Evolutionary conservation across 2,888 invertebrate genomes (phyloP).

Genomic region (Thecocarcelia acutangulata): DNA sequence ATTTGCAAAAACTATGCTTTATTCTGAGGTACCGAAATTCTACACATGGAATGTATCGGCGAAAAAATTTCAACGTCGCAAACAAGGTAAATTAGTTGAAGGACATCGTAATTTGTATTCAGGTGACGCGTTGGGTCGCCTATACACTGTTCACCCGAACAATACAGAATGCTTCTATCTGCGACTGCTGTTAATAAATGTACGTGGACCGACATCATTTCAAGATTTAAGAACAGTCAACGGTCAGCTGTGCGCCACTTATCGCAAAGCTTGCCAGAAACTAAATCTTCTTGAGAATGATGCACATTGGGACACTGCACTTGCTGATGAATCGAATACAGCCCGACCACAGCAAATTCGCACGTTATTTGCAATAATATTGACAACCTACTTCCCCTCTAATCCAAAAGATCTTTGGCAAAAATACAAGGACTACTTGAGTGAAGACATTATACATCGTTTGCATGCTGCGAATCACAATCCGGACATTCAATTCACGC

Average conservation of each 20-base stretch:
- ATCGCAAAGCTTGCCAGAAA: conserved; percentile 44
- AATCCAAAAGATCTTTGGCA: conserved; percentile 57
- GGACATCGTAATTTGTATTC: too few species aligned
- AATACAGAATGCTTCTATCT: conserved; percentile 39
- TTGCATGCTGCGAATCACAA: conserved; percentile 38
- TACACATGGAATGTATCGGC: conserved; percentile 34
- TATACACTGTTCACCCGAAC: conserved; percentile 1
- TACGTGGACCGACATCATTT: conserved; percentile 58
- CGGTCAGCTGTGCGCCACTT: conserved; percentile 68
- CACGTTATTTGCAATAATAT: conserved; percentile 59
- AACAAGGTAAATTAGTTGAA: too few species aligned
- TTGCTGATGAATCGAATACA: conserved; percentile 27
- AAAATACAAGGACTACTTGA: conserved; percentile 61
- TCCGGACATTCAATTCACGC: conserved; percentile 16
- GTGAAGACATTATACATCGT: conserved; percentile 65
- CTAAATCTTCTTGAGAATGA: conserved; percentile 38
- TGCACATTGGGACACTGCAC: conserved; percentile 45
- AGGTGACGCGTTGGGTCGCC: too few species aligned
- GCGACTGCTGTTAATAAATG: conserved; percentile 42
- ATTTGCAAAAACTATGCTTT: not conserved
- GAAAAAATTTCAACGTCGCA: too few species aligned
- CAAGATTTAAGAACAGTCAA: conserved; percentile 74
- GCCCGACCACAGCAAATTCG: too few species aligned
- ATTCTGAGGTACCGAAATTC: not conserved
- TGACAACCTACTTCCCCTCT: too few species aligned